Evolutionary conservation across 2,888 invertebrate genomes (phyloP).

Genomic region (Agonopterix alstromeriana): DNA sequence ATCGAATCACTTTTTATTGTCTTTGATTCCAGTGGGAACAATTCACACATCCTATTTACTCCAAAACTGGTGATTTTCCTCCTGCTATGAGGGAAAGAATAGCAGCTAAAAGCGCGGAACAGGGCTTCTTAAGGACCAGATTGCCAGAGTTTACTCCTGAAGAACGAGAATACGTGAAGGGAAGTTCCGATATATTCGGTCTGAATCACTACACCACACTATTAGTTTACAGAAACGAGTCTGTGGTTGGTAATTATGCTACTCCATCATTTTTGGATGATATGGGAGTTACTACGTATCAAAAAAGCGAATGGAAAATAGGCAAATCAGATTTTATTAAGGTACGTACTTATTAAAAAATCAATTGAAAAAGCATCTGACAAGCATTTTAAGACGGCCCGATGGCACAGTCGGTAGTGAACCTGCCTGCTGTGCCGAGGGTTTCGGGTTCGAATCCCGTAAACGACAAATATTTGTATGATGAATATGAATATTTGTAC

Average conservation of each 20-base stretch:
- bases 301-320: constrained; percentile 16
- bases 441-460: too few species aligned
- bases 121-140: constrained; percentile 74
- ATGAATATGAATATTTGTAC: too few species aligned
- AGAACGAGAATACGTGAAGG: constrained; percentile 77
- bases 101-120: constrained; percentile 68
- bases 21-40: constrained; percentile 61
- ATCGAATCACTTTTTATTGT: background rate
- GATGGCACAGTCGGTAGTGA: too few species aligned
- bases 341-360: constrained; percentile 10
- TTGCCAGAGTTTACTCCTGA: constrained; percentile 75
- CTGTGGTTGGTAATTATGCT: constrained; percentile 15
- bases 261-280: constrained; percentile 31
- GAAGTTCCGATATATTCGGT: constrained; percentile 81
- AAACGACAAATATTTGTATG: too few species aligned
- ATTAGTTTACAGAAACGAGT: constrained; percentile 45
- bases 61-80: constrained; percentile 78
- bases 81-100: constrained; percentile 74
- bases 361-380: background rate
- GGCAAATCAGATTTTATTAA: constrained; percentile 12
- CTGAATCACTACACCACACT: constrained; percentile 80
- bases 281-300: constrained; percentile 14
- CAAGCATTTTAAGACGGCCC: too few species aligned
- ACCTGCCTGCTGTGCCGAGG: too few species aligned
- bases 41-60: constrained; percentile 79